phyloP scores from a whole-genome alignment of 1,140 invertebrate species.

The Bombus affinis region DNA sequence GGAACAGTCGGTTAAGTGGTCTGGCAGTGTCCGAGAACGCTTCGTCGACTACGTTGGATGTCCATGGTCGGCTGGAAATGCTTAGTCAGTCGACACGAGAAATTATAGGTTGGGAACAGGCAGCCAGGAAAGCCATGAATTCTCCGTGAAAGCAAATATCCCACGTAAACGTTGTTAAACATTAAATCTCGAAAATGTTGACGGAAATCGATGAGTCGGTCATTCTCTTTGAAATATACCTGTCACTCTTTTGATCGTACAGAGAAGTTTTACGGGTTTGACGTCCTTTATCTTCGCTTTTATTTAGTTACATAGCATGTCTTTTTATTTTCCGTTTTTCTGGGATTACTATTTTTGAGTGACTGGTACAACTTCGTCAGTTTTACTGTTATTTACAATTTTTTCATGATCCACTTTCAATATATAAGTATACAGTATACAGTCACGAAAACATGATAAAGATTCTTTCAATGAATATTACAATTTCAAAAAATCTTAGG shows the following conservation, averaged over 20 bases:
- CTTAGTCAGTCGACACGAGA: slow-evolving; percentile 68
- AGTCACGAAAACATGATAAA: too few species aligned
- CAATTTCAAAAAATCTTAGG: too few species aligned
- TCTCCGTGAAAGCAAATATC: slow-evolving; percentile 26
- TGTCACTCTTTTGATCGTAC: not conserved
- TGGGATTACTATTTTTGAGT: too few species aligned
- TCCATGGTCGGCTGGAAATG: slow-evolving; percentile 59
- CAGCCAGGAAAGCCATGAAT: slow-evolving; percentile 37
- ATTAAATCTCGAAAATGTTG: slow-evolving; percentile 34
- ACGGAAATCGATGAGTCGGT: not conserved
- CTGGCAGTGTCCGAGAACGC: slow-evolving; percentile 52
- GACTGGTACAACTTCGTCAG: too few species aligned
- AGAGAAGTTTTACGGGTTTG: not conserved
- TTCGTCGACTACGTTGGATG: slow-evolving; percentile 39
- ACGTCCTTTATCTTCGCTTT: not conserved
- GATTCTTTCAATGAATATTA: too few species aligned
- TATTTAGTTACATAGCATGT: not conserved
- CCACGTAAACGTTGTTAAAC: slow-evolving; percentile 28
- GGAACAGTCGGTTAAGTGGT: slow-evolving; percentile 70
- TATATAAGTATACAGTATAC: too few species aligned
- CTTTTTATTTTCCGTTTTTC: not conserved
- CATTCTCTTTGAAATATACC: not conserved
- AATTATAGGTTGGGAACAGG: slow-evolving; percentile 60
- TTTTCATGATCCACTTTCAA: too few species aligned
- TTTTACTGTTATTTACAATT: too few species aligned